Evolutionary conservation across 2,888 invertebrate genomes (phyloP).

Genomic region (Leuctra nigra): DNA sequence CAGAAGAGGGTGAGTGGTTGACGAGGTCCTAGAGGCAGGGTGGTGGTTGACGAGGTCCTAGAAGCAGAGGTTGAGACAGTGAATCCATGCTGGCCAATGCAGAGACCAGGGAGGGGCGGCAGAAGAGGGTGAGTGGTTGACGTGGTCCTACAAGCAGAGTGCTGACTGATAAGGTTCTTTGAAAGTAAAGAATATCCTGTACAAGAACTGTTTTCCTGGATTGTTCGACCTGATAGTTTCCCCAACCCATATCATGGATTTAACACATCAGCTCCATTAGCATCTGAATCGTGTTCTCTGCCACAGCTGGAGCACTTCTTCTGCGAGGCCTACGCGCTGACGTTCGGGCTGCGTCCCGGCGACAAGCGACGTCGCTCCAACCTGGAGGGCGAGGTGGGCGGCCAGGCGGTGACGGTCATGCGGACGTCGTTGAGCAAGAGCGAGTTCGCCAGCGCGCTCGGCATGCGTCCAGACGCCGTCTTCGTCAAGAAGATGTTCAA

Average conservation of each 20-base stretch:
- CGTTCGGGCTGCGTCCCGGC: slow-evolving; percentile 83
- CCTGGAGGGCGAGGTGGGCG: slow-evolving; percentile 51
- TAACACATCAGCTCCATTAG: too few relatives aligned
- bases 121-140: slow-evolving; percentile 58
- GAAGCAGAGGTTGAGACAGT: too few relatives aligned
- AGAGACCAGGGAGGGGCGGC: slow-evolving; percentile 89
- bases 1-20: slow-evolving; percentile 62
- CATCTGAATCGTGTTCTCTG: too few relatives aligned
- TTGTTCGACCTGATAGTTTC: too few relatives aligned
- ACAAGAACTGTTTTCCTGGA: too few relatives aligned
- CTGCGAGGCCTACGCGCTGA: slow-evolving; percentile 89
- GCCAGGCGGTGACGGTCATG: slow-evolving; percentile 84
- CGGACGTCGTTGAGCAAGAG: slow-evolving; percentile 83
- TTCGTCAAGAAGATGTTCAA: slow-evolving; percentile 98
- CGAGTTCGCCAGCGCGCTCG: slow-evolving; percentile 91
- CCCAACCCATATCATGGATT: too few relatives aligned
- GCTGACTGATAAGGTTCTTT: too few relatives aligned
- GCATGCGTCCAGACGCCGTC: slow-evolving; percentile 91
- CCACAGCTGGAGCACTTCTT: slow-evolving; percentile 78
- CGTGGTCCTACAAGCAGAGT: too few relatives aligned
- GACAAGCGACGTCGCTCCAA: slow-evolving; percentile 69
- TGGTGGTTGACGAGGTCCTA: too few relatives aligned
- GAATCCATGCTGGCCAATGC: slow-evolving; percentile 86
- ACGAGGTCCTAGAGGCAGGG: too few relatives aligned
- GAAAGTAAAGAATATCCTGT: too few relatives aligned